A percentile compares a stretch with the other conserved stretches of the same genome.
Conservation (phyloP, 1,140 invertebrate species). For the Pteromalus puparum region DNA sequence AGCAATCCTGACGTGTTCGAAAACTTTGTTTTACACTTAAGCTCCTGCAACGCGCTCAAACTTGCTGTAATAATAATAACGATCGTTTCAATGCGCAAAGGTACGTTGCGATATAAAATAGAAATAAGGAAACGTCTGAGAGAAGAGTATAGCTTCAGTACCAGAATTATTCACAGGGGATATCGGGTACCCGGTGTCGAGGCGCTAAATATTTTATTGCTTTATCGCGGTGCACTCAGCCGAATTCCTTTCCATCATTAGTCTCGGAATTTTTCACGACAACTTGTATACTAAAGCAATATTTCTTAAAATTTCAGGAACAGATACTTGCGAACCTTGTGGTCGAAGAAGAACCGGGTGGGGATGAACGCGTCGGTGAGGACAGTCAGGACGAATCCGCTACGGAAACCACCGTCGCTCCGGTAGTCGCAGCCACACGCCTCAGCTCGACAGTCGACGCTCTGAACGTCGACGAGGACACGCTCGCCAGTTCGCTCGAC, state of each 20-base stretch:
- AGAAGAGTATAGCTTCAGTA: neutral
- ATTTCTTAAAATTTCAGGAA: conserved; percentile 62
- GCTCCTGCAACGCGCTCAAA: conserved; percentile 23
- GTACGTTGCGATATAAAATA: neutral
- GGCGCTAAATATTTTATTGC: neutral
- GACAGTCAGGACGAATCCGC: conserved; percentile 72
- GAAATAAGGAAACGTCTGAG: neutral
- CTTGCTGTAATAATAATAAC: neutral
- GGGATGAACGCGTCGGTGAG: conserved; percentile 71
- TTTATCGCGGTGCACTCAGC: neutral
- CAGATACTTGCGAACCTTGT: conserved; percentile 71
- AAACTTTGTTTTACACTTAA: neutral
- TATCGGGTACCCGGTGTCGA: neutral
- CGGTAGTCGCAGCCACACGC: conserved; percentile 7
- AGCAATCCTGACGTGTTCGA: neutral
- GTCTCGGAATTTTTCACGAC: neutral
- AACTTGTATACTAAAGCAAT: neutral
- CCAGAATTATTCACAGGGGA: no score
- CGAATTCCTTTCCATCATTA: neutral
- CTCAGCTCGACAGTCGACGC: conserved; percentile 52
- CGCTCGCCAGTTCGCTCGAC: conserved; percentile 73
- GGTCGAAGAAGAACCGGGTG: conserved; percentile 73
- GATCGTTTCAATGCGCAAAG: neutral
- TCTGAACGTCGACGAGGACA: conserved; percentile 75
- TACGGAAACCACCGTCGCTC: conserved; percentile 59